Percentiles rank a stretch among this genome's conserved stretches.
phyloP scores from a whole-genome alignment of 2,797 vertebrate genomes.

The Mycteria americana region DNA sequence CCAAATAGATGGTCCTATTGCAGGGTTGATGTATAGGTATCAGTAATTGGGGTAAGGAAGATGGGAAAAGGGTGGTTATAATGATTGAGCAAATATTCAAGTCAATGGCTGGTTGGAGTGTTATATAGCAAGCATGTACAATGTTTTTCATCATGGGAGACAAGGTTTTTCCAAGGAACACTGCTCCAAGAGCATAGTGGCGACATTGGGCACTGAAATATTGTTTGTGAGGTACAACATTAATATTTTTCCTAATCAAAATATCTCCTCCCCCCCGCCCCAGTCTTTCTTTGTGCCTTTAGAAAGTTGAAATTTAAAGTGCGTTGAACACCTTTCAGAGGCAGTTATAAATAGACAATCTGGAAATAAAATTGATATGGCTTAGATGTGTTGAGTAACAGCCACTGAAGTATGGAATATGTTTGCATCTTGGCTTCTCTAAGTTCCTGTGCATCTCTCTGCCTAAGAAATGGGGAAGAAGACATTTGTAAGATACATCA shows the following conservation, averaged over 20 bases:
- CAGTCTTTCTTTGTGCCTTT: background rate
- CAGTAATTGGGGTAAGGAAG: background rate
- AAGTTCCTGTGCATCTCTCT: background rate
- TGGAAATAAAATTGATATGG: background rate
- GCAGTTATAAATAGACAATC: background rate
- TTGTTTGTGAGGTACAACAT: background rate
- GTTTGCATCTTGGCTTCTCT: background rate
- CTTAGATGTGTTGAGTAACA: background rate
- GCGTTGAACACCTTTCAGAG: background rate
- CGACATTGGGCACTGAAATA: background rate
- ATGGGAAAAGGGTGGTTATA: background rate
- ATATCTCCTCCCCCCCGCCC: background rate
- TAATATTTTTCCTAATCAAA: background rate
- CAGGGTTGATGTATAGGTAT: background rate
- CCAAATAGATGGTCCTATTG: background rate
- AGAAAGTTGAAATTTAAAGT: background rate
- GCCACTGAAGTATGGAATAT: background rate
- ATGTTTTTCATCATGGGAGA: rapidly evolving
- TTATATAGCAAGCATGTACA: rapidly evolving
- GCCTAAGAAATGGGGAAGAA: background rate
- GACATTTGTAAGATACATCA: background rate
- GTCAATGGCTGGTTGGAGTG: background rate
- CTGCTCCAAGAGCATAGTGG: background rate
- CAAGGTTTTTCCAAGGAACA: background rate
- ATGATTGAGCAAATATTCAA: background rate